phyloP scores from a whole-genome alignment of 2,797 vertebrate species.

The Microchirus variegatus region DNA sequence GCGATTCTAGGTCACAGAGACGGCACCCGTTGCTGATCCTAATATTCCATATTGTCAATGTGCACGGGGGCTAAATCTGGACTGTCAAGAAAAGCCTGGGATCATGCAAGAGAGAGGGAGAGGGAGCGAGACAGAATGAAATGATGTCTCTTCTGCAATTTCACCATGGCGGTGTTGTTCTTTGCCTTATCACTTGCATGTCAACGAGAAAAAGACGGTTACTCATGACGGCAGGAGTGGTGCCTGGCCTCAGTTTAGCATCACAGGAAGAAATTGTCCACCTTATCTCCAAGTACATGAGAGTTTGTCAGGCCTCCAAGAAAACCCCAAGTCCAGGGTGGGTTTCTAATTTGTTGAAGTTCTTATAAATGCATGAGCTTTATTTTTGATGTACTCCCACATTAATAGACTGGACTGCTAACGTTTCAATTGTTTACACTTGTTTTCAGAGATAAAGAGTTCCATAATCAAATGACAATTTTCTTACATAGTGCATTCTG shows the following conservation, averaged over 20 bases:
- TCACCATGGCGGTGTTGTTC: slow-evolving; percentile 2
- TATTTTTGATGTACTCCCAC: background rate
- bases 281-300: background rate
- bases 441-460: background rate
- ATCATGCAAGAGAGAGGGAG: background rate
- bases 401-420: background rate
- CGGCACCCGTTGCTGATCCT: slow-evolving; percentile 38
- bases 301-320: background rate
- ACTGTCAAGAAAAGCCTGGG: slow-evolving; percentile 33
- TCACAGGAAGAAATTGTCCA: too few species aligned
- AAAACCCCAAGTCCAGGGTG: background rate
- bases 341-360: background rate
- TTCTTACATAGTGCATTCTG: background rate
- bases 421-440: background rate
- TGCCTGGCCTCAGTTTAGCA: too few species aligned
- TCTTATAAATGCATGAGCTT: background rate
- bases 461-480: background rate
- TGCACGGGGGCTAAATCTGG: slow-evolving; percentile 29
- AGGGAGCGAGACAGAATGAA: background rate
- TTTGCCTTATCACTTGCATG: slow-evolving; percentile 8
- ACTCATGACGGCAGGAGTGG: too few species aligned
- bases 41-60: slow-evolving; percentile 46
- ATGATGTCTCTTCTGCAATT: slow-evolving; percentile 17
- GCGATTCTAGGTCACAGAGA: slow-evolving; percentile 49
- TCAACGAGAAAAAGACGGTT: background rate